Base-by-base conservation (phyloP, 1,140 invertebrate species). In the Pomacea maculata region DNA sequence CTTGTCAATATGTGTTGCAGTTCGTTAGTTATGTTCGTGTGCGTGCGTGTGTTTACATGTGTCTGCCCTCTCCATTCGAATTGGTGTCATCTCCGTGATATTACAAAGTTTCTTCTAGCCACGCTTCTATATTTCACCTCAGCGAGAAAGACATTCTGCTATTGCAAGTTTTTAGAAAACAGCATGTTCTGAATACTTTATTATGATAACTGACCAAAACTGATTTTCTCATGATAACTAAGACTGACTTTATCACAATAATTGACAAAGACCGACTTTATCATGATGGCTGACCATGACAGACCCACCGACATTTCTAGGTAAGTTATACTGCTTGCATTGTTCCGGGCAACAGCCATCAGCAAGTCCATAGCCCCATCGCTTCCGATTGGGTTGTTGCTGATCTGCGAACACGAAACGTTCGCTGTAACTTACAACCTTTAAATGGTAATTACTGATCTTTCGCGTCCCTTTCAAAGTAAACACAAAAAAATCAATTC, bases 261-360 rank as follows among this genome's bases (percentile, higher is more conserved):
- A 67, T 3, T 4, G 65, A 67, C 65, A 67, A 45, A 45, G 34
- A 45, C 34, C 34, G 34, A 70, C 10, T 12, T 5, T 25, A 70
- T 29, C n/a, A 11, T 29, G 7, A 9, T 29, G 34, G 21, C 21
- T n/a, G 73, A n/a, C 14, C 21, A 75, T n/a, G 34, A 21, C 17
- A 21, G 8, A 82, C 84, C 77, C 82, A 89, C 88, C 65, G 83
- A 78, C 21, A 89, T 55, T 71, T 89, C 87, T 25, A 89, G 79
- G 63, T 80, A 83, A 21, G 71, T 84, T 52, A 89, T 78, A 19
- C 81, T 78, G 68, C 84, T 87, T 67, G 82, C 80, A 75, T 88
- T 87, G 78, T 89, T 89, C 54, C 85, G 86, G n/a, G 84, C 82
- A n/a, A 89, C 80, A 1, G 85, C 85, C 21, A 80, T 80, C 29